phyloP scores from a whole-genome alignment of 64 coral and sea anemone genomes.

The Montipora efflorescens region DNA sequence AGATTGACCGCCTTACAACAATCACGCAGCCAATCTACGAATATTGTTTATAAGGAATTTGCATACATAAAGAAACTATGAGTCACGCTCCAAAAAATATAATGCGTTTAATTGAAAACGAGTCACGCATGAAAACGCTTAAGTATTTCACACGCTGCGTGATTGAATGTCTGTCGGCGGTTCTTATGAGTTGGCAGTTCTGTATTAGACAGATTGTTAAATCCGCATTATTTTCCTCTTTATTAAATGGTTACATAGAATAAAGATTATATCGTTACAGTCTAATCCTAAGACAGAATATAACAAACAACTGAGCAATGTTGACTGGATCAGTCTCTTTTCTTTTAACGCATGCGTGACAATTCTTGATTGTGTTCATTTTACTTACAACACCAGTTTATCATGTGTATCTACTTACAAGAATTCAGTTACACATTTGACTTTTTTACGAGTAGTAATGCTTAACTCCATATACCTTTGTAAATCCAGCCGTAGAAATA shows the following conservation, averaged over 20 bases:
- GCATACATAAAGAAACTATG: slow-evolving; percentile 3
- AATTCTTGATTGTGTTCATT: too few relatives aligned
- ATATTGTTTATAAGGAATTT: slow-evolving; percentile 12
- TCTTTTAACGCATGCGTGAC: too few relatives aligned
- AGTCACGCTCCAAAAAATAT: slow-evolving; percentile 25
- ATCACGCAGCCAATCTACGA: slow-evolving; percentile 7
- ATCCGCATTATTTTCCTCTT: background rate
- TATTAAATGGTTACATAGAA: background rate
- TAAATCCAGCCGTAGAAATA: too few relatives aligned
- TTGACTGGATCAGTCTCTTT: too few relatives aligned
- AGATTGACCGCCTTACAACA: slow-evolving; percentile 5
- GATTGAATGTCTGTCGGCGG: background rate
- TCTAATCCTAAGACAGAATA: background rate
- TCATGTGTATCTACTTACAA: too few relatives aligned
- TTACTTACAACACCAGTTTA: too few relatives aligned
- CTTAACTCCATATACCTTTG: too few relatives aligned
- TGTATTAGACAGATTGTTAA: background rate
- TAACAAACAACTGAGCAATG: background rate
- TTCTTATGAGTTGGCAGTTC: background rate
- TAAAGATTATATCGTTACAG: background rate
- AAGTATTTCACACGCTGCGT: background rate
- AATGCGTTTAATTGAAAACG: background rate
- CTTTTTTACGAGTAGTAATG: too few relatives aligned
- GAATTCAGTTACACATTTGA: too few relatives aligned
- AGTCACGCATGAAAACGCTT: slow-evolving; percentile 1